These are phyloP conservation scores for Siderastrea radians DNA, from an alignment of 92 coral and sea anemone genomes.

Conservation along the genomic window DNA sequence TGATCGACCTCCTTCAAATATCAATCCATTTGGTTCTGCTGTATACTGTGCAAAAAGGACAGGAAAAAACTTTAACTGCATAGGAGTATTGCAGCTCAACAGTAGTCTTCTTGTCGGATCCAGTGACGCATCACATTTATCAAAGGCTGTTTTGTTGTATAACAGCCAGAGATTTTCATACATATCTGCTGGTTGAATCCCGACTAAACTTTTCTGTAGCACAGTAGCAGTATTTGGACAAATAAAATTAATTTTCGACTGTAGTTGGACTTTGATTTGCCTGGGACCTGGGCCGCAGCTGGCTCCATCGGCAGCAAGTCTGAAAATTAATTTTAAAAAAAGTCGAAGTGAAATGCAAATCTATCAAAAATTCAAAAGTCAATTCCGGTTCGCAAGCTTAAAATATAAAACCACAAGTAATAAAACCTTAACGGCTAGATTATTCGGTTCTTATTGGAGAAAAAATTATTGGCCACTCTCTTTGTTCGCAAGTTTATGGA, in stretches of 20 bases:
- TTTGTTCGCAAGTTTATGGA: too few species aligned
- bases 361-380: not conserved
- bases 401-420: too few species aligned
- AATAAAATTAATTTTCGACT: slow-evolving; percentile 24
- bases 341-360: not conserved
- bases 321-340: not conserved
- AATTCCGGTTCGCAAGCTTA: too few species aligned
- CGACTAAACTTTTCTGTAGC: not conserved
- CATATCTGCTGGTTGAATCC: slow-evolving; percentile 19
- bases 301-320: slow-evolving; percentile 43
- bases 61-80: not conserved
- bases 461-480: too few species aligned
- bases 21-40: not conserved
- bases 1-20: slow-evolving; percentile 31
- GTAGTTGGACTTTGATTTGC: slow-evolving; percentile 33
- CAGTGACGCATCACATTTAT: slow-evolving; percentile 45
- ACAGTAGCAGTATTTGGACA: slow-evolving; percentile 61
- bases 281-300: slow-evolving; percentile 44
- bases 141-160: slow-evolving; percentile 47
- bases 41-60: slow-evolving; percentile 20
- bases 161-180: slow-evolving; percentile 64
- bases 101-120: slow-evolving; percentile 14
- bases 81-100: slow-evolving; percentile 35
- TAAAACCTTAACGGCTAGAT: too few species aligned
- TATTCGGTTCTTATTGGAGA: too few species aligned